Base-by-base conservation (phyloP, 2,113 vertebrate species). In the Ranitomeya imitator region DNA sequence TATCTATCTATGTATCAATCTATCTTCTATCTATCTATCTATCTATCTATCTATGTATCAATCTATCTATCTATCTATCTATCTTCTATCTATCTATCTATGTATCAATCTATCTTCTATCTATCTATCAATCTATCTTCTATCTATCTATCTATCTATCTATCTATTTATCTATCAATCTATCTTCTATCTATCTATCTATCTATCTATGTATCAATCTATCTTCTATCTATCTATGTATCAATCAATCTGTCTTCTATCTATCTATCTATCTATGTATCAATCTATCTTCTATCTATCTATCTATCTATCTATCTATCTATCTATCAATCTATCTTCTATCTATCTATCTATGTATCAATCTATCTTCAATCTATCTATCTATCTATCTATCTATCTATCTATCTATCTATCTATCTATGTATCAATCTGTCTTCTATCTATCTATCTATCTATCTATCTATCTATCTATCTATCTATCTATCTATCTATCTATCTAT, bases 391-490 rank as follows among this genome's bases (percentile, higher is more conserved):
- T n/a, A 31, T 76, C 73, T 76, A 76, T 76, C 73, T 31, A n/a
- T 73, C 26, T 73, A 73, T 73, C 69, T 73, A 73, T n/a, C n/a
- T n/a, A 31, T 31, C 26, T 31, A 31, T 31, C 26, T n/a, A n/a
- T n/a, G n/a, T n/a, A n/a, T n/a, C n/a, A n/a, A 31, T 76, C 73
- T 76, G 51, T 76, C 73, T 31, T 73, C 26, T 73, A 73, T 73
- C 69, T 73, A 73, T n/a, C n/a, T n/a, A n/a, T n/a, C n/a, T n/a
- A n/a, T n/a, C n/a, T n/a, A 31, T 31, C 26, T 31, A 31, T 31
- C 26, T n/a, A n/a, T n/a, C n/a, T n/a, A n/a, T n/a, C n/a, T n/a
- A 31, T 76, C 73, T 76, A 76, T 76, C 73, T 31, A n/a, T 73
- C 26, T 73, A 73, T 73, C 69, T 73, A 73, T n/a, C n/a, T n/a